Evolutionary conservation across 2,888 invertebrate species (phyloP), one percentile per base, ranked within the genome.

Genomic region (Geotrupes spiniger): DNA sequence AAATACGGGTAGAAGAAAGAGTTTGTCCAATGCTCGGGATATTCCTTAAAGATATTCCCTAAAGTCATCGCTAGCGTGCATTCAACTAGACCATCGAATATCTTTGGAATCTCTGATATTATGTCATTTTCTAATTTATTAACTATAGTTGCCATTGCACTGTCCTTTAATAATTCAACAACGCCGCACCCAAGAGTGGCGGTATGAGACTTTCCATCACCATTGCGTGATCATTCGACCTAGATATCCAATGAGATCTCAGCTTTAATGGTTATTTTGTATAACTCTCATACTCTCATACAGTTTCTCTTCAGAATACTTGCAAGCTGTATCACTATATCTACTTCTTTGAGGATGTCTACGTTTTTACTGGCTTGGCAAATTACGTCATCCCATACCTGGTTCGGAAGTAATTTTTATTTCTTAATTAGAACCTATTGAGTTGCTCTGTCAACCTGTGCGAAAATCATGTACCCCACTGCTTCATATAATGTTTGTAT

Each of bases 401-500:
- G 91, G 77, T 99, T 99, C 9, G 99, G 99, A 57, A 99, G 78
- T 64, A 86, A 77, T 98, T 99, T 99, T 66, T 98, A 96, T 65
- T 94, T 92, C 68, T 97, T 96, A 68, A 99, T 97, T 28, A 99
- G 81, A 56, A 85, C 85, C 71, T 97, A 96, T 74, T 98, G 97
- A 26, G 89, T 84, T 37, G 87, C 83, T 65, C 87, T 85, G 74
- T 98, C 96, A 10, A 88, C 82, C 75, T 97, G 95, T 36, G 97
- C 94, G 69, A 90, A 90, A 67, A 99, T 98, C 95, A 99, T 98
- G 71, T 95, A 92, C 15, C 98, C 99, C 42, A 99, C 96, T 29
- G 99, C 98, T 77, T 99, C 99, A 74, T 98, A 99, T 76, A 99
- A 99, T 39, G 98, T 99, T 72, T 99, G 97, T 64, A 94, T 94